Evolutionary conservation across 2,113 vertebrate genomes (phyloP).

Genomic region (Sceloporus undulatus): DNA sequence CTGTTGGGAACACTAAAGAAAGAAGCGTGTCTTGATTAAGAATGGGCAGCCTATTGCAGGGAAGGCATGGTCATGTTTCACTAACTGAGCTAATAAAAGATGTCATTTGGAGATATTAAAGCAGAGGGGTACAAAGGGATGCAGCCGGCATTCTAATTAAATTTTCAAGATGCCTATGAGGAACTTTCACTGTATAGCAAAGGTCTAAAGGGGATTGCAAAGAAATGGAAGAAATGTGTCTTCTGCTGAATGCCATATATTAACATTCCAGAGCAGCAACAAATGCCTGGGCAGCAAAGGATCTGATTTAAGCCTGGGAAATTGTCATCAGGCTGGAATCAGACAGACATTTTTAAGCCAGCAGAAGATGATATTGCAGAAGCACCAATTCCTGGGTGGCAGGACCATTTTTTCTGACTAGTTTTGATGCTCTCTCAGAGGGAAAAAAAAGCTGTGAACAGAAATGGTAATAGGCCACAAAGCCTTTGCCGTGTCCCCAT

Average conservation of each 20-base stretch:
- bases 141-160: constrained; percentile 58
- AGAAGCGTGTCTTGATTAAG: constrained; percentile 56
- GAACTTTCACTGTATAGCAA: constrained; percentile 45
- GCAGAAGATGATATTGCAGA: neutral
- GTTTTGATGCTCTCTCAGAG: too few species aligned
- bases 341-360: neutral
- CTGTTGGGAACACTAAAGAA: constrained; percentile 43
- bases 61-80: constrained; percentile 49
- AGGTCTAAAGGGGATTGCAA: constrained; percentile 38
- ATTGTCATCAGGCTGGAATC: constrained; percentile 4
- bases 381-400: too few species aligned
- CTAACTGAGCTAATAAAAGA: constrained; percentile 63
- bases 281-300: neutral
- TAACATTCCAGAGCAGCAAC: constrained; percentile 42
- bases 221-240: constrained; percentile 21
- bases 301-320: constrained; percentile 34
- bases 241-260: neutral
- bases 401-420: too few species aligned
- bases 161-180: constrained; percentile 44
- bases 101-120: constrained; percentile 61
- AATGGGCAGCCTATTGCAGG: constrained; percentile 26
- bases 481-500: too few species aligned
- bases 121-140: constrained; percentile 53
- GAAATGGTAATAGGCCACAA: too few species aligned
- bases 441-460: neutral